A percentile compares a stretch with the other conserved stretches of the same genome.
Evolutionary conservation across 2,797 vertebrate genomes (phyloP).

Genomic region (Neosilurus mollespiculum): DNA sequence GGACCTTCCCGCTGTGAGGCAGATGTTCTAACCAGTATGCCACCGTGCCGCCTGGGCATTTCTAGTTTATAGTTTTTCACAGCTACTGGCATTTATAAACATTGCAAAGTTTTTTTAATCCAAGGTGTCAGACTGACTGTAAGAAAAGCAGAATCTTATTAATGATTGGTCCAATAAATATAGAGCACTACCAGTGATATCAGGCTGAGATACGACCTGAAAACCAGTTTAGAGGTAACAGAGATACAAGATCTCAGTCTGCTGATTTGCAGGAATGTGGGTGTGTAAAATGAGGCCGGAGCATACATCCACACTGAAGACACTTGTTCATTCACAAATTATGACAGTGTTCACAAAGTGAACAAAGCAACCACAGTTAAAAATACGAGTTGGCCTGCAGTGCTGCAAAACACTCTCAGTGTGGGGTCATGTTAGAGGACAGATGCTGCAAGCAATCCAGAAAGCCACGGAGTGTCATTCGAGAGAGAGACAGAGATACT

Average conservation of each 20-base stretch:
- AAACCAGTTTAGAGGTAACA: background rate
- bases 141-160: background rate
- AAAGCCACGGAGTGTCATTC: background rate
- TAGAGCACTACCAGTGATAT: background rate
- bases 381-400: background rate
- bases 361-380: conserved; percentile 12
- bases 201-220: background rate
- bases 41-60: background rate
- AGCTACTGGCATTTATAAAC: background rate
- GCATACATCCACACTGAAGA: background rate
- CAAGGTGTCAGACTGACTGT: background rate
- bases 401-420: background rate
- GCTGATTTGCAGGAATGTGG: conserved; percentile 15
- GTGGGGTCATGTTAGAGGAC: background rate
- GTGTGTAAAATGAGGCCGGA: background rate
- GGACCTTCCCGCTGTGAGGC: no score
- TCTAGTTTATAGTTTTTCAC: background rate
- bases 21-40: no score
- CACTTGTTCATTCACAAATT: background rate
- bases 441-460: conserved; percentile 35
- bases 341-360: background rate
- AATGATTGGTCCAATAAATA: background rate
- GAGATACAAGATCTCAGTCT: background rate
- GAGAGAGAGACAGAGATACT: background rate
- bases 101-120: background rate